These are phyloP conservation scores for Enoplolaimus lenunculus DNA, from an alignment of 2,888 invertebrate genomes.

Conservation along the genomic window DNA sequence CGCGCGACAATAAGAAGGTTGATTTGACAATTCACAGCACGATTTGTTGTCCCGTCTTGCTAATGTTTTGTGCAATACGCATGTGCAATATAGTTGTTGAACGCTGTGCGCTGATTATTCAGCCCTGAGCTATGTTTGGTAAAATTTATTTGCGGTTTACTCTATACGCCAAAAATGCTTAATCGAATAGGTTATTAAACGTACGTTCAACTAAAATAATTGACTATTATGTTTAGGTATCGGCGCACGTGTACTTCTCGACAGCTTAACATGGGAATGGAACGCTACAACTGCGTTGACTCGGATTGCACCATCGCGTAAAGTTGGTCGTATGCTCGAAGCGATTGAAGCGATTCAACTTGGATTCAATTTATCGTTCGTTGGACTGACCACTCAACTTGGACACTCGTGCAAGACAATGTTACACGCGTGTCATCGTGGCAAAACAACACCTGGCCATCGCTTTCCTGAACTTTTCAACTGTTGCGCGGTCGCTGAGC, in stretches of 20 bases:
- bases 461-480: not conserved
- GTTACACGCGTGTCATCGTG: not conserved
- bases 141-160: too few species aligned
- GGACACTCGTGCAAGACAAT: not conserved
- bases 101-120: too few species aligned
- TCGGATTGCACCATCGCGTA: not conserved
- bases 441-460: not conserved
- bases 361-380: not conserved
- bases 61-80: too few species aligned
- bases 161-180: too few species aligned
- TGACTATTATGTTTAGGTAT: too few species aligned
- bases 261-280: not conserved
- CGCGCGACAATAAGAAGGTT: too few species aligned
- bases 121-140: too few species aligned
- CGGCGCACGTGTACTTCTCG: not conserved
- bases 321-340: not conserved
- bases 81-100: too few species aligned
- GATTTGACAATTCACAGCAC: too few species aligned
- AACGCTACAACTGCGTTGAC: not conserved
- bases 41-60: too few species aligned
- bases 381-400: not conserved
- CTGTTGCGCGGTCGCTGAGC: not conserved
- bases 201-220: too few species aligned
- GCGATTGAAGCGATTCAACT: not conserved
- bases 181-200: too few species aligned